Conservation (phyloP, 2,113 vertebrate species). For the Erythrocebus patas region DNA sequence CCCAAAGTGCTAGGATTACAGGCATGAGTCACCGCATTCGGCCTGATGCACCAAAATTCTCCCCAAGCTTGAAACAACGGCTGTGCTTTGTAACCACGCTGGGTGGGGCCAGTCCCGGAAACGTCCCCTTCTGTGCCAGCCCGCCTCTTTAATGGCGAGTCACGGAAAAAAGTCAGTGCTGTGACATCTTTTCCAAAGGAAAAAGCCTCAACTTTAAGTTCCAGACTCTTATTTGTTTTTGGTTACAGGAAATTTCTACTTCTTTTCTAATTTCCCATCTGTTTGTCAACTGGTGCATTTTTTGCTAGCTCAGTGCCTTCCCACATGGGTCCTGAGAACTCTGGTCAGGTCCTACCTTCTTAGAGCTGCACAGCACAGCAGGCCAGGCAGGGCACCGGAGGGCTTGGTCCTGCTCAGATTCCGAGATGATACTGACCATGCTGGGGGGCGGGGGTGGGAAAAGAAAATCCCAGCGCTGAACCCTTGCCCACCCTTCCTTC, state of each 20-base stretch:
- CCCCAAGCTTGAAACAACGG: accelerated
- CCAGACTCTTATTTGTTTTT: too few species aligned
- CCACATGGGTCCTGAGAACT: not conserved
- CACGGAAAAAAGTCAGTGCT: accelerated
- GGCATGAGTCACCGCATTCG: too few species aligned
- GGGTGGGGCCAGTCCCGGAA: not conserved
- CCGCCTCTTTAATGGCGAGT: too few species aligned
- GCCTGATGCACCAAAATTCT: not conserved
- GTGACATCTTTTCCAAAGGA: not conserved
- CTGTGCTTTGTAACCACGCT: accelerated
- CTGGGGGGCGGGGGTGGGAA: not conserved
- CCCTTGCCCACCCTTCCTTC: accelerated
- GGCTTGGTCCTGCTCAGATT: not conserved
- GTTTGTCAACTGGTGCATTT: too few species aligned
- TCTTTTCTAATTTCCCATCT: not conserved
- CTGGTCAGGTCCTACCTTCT: not conserved
- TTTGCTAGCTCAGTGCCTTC: not conserved
- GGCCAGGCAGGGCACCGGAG: accelerated
- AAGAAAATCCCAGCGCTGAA: accelerated
- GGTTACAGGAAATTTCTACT: not conserved
- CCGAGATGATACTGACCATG: accelerated
- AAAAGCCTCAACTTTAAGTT: not conserved
- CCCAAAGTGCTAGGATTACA: too few species aligned
- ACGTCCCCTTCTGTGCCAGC: too few species aligned
- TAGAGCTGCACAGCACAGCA: not conserved